Percentiles rank a stretch among this genome's conserved stretches.
phyloP scores from a whole-genome alignment of 1,140 invertebrate genomes.

The Neuroterus valhalla region DNA sequence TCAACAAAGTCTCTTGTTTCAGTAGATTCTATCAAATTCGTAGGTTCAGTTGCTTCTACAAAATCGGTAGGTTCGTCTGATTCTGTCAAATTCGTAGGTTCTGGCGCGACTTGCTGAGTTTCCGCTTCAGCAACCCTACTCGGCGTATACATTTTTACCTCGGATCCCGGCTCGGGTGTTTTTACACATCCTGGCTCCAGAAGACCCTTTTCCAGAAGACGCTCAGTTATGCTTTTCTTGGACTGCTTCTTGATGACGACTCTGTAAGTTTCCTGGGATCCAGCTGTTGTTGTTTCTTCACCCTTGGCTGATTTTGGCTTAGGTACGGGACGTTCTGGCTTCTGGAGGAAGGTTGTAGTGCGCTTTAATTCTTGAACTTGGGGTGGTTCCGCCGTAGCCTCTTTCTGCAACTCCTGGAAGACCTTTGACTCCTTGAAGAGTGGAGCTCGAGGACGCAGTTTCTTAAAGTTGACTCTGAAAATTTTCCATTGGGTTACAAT shows the following conservation, averaged over 20 bases:
- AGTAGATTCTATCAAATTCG: background rate
- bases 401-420: constrained; percentile 78
- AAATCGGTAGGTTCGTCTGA: background rate
- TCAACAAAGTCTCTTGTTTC: background rate
- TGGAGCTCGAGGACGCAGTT: constrained; percentile 79
- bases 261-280: constrained; percentile 66
- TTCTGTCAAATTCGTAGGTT: background rate
- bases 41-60: background rate
- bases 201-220: constrained; percentile 64
- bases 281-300: constrained; percentile 48
- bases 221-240: constrained; percentile 67
- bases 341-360: constrained; percentile 83
- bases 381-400: constrained; percentile 71
- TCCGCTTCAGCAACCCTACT: constrained; percentile 16
- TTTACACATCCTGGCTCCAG: constrained; percentile 57
- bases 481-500: too few species aligned
- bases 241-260: constrained; percentile 76
- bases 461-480: constrained; percentile 81
- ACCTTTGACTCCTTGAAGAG: constrained; percentile 83
- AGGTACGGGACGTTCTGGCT: constrained; percentile 80
- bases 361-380: constrained; percentile 76
- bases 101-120: background rate
- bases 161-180: constrained; percentile 59
- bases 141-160: constrained; percentile 59
- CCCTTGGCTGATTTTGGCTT: constrained; percentile 66